A percentile compares a stretch with the other conserved stretches of the same genome.
These are phyloP conservation scores for Flexamia atlantica DNA, from an alignment of 2,888 invertebrate genomes.

Conservation along the genomic window DNA sequence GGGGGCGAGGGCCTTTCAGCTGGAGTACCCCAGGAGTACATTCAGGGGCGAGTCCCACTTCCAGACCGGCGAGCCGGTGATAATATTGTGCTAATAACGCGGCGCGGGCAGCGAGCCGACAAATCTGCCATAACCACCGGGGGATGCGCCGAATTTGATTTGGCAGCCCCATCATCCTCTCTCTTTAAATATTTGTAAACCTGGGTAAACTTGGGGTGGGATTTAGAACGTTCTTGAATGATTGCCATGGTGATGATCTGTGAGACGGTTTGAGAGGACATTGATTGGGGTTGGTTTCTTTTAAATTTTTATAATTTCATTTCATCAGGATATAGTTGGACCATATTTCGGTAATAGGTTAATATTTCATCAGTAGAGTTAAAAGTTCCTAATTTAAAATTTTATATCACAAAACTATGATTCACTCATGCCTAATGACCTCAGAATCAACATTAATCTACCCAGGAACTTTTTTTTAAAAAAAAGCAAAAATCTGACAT, in stretches of 20 bases:
- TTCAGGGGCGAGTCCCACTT: neutral
- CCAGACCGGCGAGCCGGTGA: conserved; percentile 1
- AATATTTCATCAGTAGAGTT: no score
- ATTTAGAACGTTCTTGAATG: neutral
- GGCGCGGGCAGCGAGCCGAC: neutral
- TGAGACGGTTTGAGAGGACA: neutral
- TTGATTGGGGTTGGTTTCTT: neutral
- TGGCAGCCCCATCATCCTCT: conserved; percentile 20
- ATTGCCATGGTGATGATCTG: neutral
- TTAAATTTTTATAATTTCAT: neutral
- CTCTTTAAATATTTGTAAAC: conserved; percentile 2
- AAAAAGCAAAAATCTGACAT: no score
- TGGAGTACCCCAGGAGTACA: conserved; percentile 2
- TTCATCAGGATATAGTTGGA: no score
- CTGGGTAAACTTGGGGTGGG: neutral
- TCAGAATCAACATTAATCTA: no score
- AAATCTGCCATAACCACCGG: conserved; percentile 5
- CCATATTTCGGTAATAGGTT: no score
- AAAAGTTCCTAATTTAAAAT: no score
- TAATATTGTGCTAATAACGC: conserved; percentile 26
- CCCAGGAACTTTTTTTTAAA: no score
- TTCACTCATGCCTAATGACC: no score
- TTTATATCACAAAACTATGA: no score
- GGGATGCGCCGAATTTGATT: conserved; percentile 23
- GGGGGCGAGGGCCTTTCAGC: conserved; percentile 1